Evolutionary conservation across 2,888 invertebrate species (phyloP), one percentile per base, ranked within the genome.

Genomic region (Eudasyphora cyanicolor): DNA sequence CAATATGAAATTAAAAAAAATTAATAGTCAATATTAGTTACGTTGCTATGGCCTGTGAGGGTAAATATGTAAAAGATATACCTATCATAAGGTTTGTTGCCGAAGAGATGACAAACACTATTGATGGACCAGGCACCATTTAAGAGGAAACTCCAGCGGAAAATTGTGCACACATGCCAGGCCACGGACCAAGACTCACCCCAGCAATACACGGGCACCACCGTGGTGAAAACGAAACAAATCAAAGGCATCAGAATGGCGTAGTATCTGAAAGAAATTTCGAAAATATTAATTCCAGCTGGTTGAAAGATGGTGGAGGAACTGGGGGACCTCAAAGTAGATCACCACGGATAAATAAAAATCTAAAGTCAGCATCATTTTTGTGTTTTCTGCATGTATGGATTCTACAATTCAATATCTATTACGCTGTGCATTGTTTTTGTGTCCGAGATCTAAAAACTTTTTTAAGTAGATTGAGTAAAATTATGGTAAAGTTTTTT

Each of bases 101-200:
- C 96, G 93, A 95, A 96, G 88, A 95, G 94, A 93, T 98, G 98
- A 0, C 98, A 98, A 1, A 96, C 96, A 85, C 96, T 97, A 93
- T 98, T 98, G 49, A 98, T 97, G 82, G 96, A 93, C 98, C 97
- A 98, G 0, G 98, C 98, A 81, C 95, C 95, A 92, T 98, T 96
- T 75, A 98, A 94, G 60, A 95, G 95, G 90, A 95, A 94, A 35
- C 95, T 93, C 92, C 97, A 98, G 71, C 98, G 95, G 91, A 97
- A 94, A 89, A 96, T 93, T 21, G 95, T 94, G 71, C 94, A 94
- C 51, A 95, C 94, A 90, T 95, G 95, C 93, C 94, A 95, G 1
- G 95, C 95, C 45, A 91, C 83, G 92, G 94, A 94, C 0, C 93
- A n/a, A n/a, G n/a, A 93, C 92, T 98, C 98, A 49, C 94, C 94